Evolutionary conservation across 2,888 invertebrate species (phyloP), one percentile per base, ranked within the genome.

Genomic region (Zhuqinia jingwanae): DNA sequence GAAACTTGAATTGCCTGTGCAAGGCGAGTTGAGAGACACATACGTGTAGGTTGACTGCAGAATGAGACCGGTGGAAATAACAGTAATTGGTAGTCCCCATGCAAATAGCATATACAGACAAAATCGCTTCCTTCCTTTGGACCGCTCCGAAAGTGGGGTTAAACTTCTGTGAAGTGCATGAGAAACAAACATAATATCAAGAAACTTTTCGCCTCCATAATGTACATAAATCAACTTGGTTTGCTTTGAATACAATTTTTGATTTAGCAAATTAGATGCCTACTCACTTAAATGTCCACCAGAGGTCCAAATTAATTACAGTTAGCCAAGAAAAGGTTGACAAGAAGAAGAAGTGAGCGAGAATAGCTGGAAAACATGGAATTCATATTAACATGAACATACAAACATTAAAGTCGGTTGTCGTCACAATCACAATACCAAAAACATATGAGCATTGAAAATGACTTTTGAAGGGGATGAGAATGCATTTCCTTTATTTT

Each of bases 321-420:
- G 90, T 82, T n/a, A 90, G 76, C 91, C 91, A 91, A 27, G 73
- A 86, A 60, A 91, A 91, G 1, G 89, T 89, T 0, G 89, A 87
- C 2, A 91, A 50, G 76, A 89, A 90, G 68, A 89, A 89, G 85
- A 90, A 90, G 50, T 91, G 89, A n/a, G 89, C 88, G 8, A 87
- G 53, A 22, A 90, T 76, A 5, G 82, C 91, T 86, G 20, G 42
- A 56, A 50, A 25, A 8, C 36, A 36, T 36, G 6, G 22, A 22
- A 50, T 25, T 2, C 1, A 53, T 20, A 76, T 1, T 76, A 3
- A 10, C 15, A 53, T 47, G 25, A 27, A 22, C 53, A 50, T 15
- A n/a, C n/a, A 25, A 1, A 76, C 53, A 63, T 30, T 8, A n/a
- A n/a, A n/a, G n/a, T n/a, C n/a, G n/a, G n/a, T n/a, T n/a, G n/a